Percentiles rank a stretch among this genome's conserved stretches.
Evolutionary conservation across 2,888 invertebrate genomes (phyloP).

Genomic region (Camponotus fellah): DNA sequence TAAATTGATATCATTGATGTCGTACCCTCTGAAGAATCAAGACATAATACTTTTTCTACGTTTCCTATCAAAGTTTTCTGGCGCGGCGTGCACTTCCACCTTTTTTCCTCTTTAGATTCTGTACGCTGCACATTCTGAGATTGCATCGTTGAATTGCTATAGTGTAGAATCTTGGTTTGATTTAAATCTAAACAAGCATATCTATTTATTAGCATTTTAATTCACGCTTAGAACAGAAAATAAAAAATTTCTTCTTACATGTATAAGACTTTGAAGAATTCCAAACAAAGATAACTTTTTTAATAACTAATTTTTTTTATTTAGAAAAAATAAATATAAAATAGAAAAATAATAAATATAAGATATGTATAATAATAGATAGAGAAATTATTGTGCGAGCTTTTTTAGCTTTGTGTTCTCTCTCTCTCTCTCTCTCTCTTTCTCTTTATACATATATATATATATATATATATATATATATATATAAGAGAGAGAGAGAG

Average conservation of each 20-base stretch:
- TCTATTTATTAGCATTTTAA: neutral
- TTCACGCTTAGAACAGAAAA: neutral
- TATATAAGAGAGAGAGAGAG: no score
- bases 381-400: neutral
- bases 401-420: neutral
- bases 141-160: neutral
- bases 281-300: neutral
- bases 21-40: neutral
- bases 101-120: slow-evolving; percentile 37
- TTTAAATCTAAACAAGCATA: neutral
- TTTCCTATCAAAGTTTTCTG: slow-evolving; percentile 59
- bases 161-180: slow-evolving; percentile 29
- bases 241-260: neutral
- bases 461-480: neutral
- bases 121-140: neutral
- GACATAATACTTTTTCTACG: neutral
- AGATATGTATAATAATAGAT: no score
- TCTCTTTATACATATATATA: no score
- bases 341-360: neutral
- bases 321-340: neutral
- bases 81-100: slow-evolving; percentile 70
- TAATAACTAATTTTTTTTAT: neutral
- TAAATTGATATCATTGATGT: neutral
- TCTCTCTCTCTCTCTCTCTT: neutral
- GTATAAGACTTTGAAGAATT: neutral